These are phyloP conservation scores for Leucophenga maculata DNA, from an alignment of 2,888 invertebrate species.

Conservation along the genomic window DNA sequence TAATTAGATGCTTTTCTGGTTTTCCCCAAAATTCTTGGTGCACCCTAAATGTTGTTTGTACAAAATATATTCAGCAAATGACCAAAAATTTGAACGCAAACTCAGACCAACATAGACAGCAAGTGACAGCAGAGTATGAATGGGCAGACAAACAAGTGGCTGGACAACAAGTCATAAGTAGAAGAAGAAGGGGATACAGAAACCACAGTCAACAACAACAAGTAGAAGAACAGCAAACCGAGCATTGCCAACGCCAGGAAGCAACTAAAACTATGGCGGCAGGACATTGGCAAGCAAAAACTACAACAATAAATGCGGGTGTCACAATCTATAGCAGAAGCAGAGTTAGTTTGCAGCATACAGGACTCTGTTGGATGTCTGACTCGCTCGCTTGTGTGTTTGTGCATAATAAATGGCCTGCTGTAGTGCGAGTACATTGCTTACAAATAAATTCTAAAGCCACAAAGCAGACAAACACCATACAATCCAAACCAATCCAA, in stretches of 20 bases:
- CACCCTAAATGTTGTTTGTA: too few relatives aligned
- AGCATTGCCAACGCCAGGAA: background rate
- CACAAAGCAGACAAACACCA: constrained; percentile 25
- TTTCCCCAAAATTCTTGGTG: too few relatives aligned
- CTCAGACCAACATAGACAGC: background rate
- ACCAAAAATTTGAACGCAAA: constrained; percentile 10
- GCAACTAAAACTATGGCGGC: background rate
- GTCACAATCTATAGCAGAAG: constrained; percentile 7
- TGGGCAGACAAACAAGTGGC: background rate
- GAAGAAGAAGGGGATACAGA: background rate
- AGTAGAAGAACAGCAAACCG: background rate
- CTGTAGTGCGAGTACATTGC: constrained; percentile 8
- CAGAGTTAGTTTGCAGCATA: too few relatives aligned
- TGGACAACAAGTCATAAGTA: background rate
- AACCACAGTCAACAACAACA: constrained; percentile 4
- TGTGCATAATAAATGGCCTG: constrained; percentile 24
- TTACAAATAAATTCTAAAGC: constrained; percentile 27
- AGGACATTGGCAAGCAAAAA: background rate
- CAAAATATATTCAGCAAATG: constrained; percentile 6
- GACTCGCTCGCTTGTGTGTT: background rate
- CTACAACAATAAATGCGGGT: constrained; percentile 17
- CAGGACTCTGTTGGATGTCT: too few relatives aligned
- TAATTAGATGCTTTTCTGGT: too few relatives aligned
- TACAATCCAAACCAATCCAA: background rate
- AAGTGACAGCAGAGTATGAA: too few relatives aligned